Conservation (phyloP, 2,888 invertebrate species). For the Empis stercorea region DNA sequence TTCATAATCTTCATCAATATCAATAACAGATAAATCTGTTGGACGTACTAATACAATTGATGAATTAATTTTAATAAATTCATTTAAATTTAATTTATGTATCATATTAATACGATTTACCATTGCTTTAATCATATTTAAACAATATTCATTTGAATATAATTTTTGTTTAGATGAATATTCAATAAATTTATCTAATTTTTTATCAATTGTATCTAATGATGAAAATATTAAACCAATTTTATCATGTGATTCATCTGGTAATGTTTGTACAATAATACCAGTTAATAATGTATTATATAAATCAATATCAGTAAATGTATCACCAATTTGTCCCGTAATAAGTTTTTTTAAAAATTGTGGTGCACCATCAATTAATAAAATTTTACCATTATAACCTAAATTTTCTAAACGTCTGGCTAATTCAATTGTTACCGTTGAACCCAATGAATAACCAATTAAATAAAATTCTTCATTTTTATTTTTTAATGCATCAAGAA, state of each 20-base stretch:
- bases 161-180: slow-evolving; percentile 31
- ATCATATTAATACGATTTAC: slow-evolving; percentile 45
- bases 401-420: slow-evolving; percentile 54
- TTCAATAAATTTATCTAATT: slow-evolving; percentile 40
- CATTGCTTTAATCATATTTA: slow-evolving; percentile 31
- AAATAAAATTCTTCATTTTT: slow-evolving; percentile 53
- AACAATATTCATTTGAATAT: slow-evolving; percentile 36
- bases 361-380: slow-evolving; percentile 74
- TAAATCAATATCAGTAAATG: slow-evolving; percentile 24
- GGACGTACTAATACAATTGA: slow-evolving; percentile 51
- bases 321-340: slow-evolving; percentile 22
- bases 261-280: slow-evolving; percentile 27
- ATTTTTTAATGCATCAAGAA: slow-evolving; percentile 41
- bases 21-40: slow-evolving; percentile 41
- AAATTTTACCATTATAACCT: slow-evolving; percentile 48
- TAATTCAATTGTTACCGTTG: slow-evolving; percentile 63
- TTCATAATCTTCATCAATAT: slow-evolving; percentile 51
- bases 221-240: slow-evolving; percentile 37
- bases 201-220: slow-evolving; percentile 43
- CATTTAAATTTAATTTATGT: slow-evolving; percentile 36
- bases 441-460: slow-evolving; percentile 83
- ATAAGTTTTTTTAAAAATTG: slow-evolving; percentile 45
- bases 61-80: slow-evolving; percentile 41
- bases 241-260: slow-evolving; percentile 25
- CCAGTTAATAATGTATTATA: slow-evolving; percentile 25